Conservation (phyloP, 2,888 invertebrate species). For the Caenorhabditis sp. region DNA sequence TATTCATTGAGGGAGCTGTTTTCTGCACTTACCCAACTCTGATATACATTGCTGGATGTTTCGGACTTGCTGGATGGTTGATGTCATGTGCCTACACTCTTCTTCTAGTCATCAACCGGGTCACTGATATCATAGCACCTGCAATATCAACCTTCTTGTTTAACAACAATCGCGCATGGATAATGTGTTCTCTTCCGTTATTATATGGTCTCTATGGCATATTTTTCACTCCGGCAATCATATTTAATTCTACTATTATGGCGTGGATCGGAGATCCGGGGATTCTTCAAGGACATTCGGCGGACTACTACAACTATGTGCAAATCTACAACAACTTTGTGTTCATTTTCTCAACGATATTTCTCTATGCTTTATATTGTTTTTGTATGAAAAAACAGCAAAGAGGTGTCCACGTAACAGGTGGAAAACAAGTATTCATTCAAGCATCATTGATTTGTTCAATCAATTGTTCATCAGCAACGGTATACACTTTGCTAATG, state of each 20-base stretch:
- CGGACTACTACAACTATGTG: conserved; percentile 25
- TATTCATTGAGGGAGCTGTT: conserved; percentile 46
- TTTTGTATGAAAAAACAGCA: conserved; percentile 26
- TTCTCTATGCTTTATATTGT: conserved; percentile 29
- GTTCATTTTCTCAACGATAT: conserved; percentile 15
- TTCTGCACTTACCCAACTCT: conserved; percentile 43
- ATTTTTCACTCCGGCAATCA: conserved; percentile 37
- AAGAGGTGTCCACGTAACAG: conserved; percentile 16
- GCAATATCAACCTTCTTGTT: conserved; percentile 17
- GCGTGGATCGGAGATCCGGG: conserved; percentile 43
- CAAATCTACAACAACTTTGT: conserved; percentile 31
- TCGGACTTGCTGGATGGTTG: conserved; percentile 24
- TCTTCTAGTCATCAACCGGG: conserved; percentile 30
- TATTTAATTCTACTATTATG: conserved; percentile 41
- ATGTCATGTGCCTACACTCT: conserved; percentile 22
- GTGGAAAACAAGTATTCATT: conserved; percentile 6
- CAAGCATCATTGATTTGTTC: conserved; percentile 18
- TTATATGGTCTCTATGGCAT: conserved; percentile 26
- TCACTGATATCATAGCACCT: conserved; percentile 17
- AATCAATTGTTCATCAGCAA: conserved; percentile 28
- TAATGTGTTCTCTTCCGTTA: conserved; percentile 16
- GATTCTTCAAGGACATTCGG: conserved; percentile 11
- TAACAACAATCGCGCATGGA: conserved; percentile 20
- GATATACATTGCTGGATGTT: conserved; percentile 41
- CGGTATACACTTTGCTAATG: conserved; percentile 23